Percentiles rank a stretch among this genome's conserved stretches.
Evolutionary conservation across 92 coral and sea anemone genomes (phyloP).

Genomic region (Anthopleura xanthogrammica): DNA sequence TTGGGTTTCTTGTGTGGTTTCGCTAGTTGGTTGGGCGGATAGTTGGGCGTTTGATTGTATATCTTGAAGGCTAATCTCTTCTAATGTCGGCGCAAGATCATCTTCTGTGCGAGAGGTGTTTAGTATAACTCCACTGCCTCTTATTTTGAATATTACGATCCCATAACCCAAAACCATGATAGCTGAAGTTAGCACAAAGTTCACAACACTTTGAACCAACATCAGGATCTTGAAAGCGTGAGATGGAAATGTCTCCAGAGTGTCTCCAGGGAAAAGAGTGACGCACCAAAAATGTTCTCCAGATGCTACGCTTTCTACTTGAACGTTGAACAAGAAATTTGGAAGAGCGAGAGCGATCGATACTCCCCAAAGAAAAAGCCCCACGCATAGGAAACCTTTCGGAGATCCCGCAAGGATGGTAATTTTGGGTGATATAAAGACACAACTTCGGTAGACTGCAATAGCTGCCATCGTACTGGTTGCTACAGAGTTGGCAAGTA

Average conservation of each 20-base stretch:
- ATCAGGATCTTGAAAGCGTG: neutral
- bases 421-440: constrained; percentile 10
- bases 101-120: neutral
- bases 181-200: constrained; percentile 31
- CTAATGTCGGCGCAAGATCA: neutral
- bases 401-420: neutral
- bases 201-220: constrained; percentile 14
- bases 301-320: neutral
- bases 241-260: constrained; percentile 8
- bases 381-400: neutral
- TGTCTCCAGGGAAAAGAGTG: constrained; percentile 30
- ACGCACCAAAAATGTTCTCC: constrained; percentile 11
- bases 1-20: neutral
- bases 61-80: constrained; percentile 4
- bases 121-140: neutral
- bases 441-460: constrained; percentile 46
- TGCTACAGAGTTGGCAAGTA: constrained; percentile 29
- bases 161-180: constrained; percentile 47
- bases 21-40: neutral
- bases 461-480: constrained; percentile 42
- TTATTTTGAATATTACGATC: constrained; percentile 38
- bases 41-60: neutral
- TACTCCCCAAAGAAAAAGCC: constrained; percentile 31
- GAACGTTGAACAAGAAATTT: constrained; percentile 10
- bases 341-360: constrained; percentile 37